Evolutionary conservation across 2,888 invertebrate species (phyloP), one percentile per base, ranked within the genome.

Genomic region (Heliothis peltigera): DNA sequence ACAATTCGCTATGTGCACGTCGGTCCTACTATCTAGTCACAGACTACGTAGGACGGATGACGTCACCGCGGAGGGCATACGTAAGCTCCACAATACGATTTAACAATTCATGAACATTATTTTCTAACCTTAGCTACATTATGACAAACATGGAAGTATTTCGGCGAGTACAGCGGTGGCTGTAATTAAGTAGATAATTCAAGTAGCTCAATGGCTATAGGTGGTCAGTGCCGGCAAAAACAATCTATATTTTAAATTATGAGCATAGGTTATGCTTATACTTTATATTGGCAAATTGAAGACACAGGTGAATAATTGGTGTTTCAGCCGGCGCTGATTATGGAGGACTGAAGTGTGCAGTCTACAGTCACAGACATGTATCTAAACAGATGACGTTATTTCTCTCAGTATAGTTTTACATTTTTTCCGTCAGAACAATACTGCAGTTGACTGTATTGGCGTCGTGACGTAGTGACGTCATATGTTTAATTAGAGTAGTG

Each of bases 41-140:
- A 61, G 71, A 64, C 72, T 80, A 72, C 61, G 49, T 18, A 70
- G 80, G 79, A 77, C 79, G 79, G 79, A 70, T 46, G 77, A 67
- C 58, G 64, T 63, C 65, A 64, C 53, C 69, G 75, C 59, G 69
- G 80, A 79, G 80, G 66, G 77, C 44, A 60, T 61, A 51, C 49
- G 35, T 67, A 75, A 79, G 75, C 71, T 67, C 66, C 70, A 44
- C 63, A 63, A 48, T 56, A 62, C 42, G 42, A 64, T 66, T 61
- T 35, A 72, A 62, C 60, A 59, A 48, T 58, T 61, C 48, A 65
- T 46, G 60, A 62, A 57, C 52, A 57, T 39, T 52, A 65, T 53
- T 62, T 52, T 55, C 64, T 74, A 77, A 64, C 7, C 47, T 52
- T 64, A 48, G 47, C 58, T 69, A 75, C 46, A 66, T 66, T 75